phyloP scores from a whole-genome alignment of 2,888 invertebrate species.

The Hypomecis punctinalis region DNA sequence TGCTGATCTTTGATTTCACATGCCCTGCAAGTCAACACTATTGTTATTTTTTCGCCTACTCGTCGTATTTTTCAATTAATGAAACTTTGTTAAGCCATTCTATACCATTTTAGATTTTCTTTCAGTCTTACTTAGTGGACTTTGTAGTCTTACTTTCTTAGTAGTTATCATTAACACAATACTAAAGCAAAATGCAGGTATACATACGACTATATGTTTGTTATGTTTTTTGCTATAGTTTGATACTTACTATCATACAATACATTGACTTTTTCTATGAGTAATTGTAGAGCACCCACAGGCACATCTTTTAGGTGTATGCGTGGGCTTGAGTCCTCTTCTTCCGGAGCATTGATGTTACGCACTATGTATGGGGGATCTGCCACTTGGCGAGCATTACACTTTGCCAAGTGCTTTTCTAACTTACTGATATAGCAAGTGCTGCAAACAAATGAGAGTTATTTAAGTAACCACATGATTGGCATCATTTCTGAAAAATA shows the following conservation, averaged over 20 bases:
- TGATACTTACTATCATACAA: conserved; percentile 72
- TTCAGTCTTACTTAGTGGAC: no score
- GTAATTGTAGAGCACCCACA: conserved; percentile 53
- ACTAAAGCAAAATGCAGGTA: no score
- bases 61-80: no score
- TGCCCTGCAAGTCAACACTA: conserved; percentile 52
- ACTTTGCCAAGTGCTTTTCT: conserved; percentile 88
- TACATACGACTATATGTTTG: no score
- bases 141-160: no score
- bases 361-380: conserved; percentile 83
- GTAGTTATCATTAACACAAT: no score
- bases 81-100: no score
- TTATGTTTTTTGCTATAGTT: neutral
- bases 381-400: conserved; percentile 87
- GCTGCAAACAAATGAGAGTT: conserved; percentile 69
- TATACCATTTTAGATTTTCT: no score
- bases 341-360: conserved; percentile 72
- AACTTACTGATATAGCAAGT: conserved; percentile 88
- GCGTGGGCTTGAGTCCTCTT: conserved; percentile 50
- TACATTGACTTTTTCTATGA: conserved; percentile 71
- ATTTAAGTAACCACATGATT: neutral
- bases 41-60: neutral
- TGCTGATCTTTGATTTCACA: conserved; percentile 59
- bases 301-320: conserved; percentile 64
- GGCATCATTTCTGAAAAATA: no score